Evolutionary conservation across 2,797 vertebrate genomes (phyloP), one percentile per base, ranked within the genome.

Genomic region (Hippocampus kuda): DNA sequence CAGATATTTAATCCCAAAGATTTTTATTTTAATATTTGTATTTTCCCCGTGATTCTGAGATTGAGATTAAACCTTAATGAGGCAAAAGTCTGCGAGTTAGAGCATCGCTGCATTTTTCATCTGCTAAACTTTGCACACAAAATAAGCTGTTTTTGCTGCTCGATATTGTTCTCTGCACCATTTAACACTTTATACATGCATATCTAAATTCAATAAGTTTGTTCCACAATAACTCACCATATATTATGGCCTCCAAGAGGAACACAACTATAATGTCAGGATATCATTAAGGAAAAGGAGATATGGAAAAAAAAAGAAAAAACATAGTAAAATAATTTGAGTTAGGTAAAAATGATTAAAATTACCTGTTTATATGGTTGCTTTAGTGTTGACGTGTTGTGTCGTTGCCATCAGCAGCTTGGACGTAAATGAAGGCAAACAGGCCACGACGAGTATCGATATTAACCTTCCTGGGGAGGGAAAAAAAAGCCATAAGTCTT

Each of bases 191-290:
- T 46, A 63, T 63, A 64, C n/a, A 64, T 44, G 41, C 4, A 42
- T 24, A 44, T 64, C 62, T 46, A 64, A 64, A 64, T 64, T 64
- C 62, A 64, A 46, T 64, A 46, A 26, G n/a, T 64, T 46, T 64
- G 41, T 26, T 46, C 62, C 27, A 24, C n/a, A 0, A 7, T 46
- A 44, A 26, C 9, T 10, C 16, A 0, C 30, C 27, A 22, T 61
- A 38, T 9, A 61, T 38, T 18, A 44, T 26, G 41, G 42, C 41
- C 41, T 64, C 41, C 12, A 15, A 44, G 9, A 64, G 10, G 41
- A 64, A 24, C n/a, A 61, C 13, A 30, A 59, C 26, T 16, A 60
- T 34, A 44, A 46, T 12, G 26, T 64, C 5, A 26, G n/a, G 41
- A 44, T 64, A 24, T 27, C 44, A 24, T 64, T 64, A 64, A 46